Percentiles rank a stretch among this genome's conserved stretches.
phyloP scores from a whole-genome alignment of 2,888 invertebrate species.

The Spodoptera picta region DNA sequence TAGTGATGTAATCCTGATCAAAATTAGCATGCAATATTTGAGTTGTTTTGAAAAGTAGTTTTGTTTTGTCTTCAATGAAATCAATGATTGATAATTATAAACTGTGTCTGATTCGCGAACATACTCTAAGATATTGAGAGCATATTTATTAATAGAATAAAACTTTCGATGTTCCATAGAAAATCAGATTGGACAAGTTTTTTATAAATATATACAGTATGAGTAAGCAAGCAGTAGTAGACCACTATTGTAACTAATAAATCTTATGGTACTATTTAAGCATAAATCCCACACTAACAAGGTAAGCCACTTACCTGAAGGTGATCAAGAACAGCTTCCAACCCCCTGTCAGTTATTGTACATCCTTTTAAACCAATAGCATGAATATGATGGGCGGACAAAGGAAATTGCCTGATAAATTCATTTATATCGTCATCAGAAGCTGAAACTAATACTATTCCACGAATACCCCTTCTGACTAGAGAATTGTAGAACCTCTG shows the following conservation, averaged over 20 bases:
- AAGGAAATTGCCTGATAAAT: constrained; percentile 94
- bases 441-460: constrained; percentile 94
- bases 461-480: constrained; percentile 95
- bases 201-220: no score
- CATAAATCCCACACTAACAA: no score
- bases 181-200: no score
- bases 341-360: constrained; percentile 96
- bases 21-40: constrained; percentile 14
- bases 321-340: constrained; percentile 96
- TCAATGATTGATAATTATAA: no score
- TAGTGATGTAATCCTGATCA: background rate
- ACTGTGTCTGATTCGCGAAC: no score
- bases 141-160: no score
- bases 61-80: no score
- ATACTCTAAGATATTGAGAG: no score
- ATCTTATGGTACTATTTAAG: no score
- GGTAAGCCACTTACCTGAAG: constrained; percentile 90
- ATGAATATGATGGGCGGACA: constrained; percentile 94
- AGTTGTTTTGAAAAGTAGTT: constrained; percentile 1
- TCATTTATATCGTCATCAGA: constrained; percentile 96
- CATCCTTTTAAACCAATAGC: constrained; percentile 96
- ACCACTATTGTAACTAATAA: no score
- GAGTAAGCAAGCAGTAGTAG: no score
- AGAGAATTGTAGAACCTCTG: constrained; percentile 93
- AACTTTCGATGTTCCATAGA: no score